Base-by-base conservation (phyloP, 2,797 vertebrate genomes). In the Otolemur crassicaudatus region DNA sequence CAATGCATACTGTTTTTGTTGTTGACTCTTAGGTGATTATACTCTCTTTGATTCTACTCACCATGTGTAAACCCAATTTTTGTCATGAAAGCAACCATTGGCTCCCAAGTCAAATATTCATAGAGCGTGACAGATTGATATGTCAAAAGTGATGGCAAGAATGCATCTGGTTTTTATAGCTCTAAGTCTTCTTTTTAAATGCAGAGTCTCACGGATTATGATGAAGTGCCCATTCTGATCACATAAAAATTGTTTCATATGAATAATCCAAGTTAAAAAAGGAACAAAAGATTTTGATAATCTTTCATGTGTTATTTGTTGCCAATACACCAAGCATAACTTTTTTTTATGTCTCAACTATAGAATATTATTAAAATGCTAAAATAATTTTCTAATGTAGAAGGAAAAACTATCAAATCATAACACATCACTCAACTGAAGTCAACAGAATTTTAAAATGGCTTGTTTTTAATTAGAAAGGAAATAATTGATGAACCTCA, bases 181-280 rank as follows among this genome's bases (percentile, higher is more conserved):
- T 3, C 72, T 3, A 6, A 60, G 14, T 7, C n/a, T 60, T 77
- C 86, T 94, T 72, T 83, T 46, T 34, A 63, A 61, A 70, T 76
- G 23, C 6, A 84, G 75, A 60, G 29, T 56, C 31, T 58, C 23
- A 34, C 49, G 13, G 20, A 49, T 85, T 60, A 63, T 60, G 10
- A 85, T 87, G 13, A 85, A 85, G 6, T 95, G 0, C 40, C 7
- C 9, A 75, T 85, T 84, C 14, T 34, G 43, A 46, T 77, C 29
- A 65, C 40, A 7, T 84, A 67, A 81, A 79, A 63, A 31, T 17
- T 53, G 2, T 75, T 82, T 87, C 11, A 19, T 70, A 31, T 29
- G 56, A 20, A 46, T 80, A 93, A 82, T 77, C 5, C 27, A 79
- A 87, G 7, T 84, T 63, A 87, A 90, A 19, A 94, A 90, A 86